Evolutionary conservation across 2,888 invertebrate genomes (phyloP).

Genomic region (Phanerotoma sp.): DNA sequence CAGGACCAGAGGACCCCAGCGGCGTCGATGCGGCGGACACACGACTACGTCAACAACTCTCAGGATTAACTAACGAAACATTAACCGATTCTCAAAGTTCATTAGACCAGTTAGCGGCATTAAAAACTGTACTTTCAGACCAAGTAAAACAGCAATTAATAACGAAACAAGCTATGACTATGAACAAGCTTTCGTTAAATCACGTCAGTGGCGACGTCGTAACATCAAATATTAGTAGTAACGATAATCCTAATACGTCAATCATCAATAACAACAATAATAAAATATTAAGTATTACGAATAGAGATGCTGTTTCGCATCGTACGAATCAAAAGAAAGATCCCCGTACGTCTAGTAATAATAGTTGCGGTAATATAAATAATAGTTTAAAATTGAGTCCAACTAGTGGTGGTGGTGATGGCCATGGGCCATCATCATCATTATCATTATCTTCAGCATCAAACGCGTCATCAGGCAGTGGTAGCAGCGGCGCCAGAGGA

Average conservation of each 20-base stretch:
- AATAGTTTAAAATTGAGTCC: constrained; percentile 32
- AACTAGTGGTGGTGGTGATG: constrained; percentile 33
- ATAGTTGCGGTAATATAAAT: constrained; percentile 48
- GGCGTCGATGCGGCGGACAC: constrained; percentile 37
- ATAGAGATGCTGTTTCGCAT: constrained; percentile 54
- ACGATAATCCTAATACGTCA: constrained; percentile 50
- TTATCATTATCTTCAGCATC: constrained; percentile 34
- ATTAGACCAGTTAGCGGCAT: constrained; percentile 32
- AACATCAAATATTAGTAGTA: constrained; percentile 47
- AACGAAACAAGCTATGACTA: constrained; percentile 50
- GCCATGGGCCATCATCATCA: constrained; percentile 35
- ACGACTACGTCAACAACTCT: constrained; percentile 40
- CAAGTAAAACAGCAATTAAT: constrained; percentile 53
- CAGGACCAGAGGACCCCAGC: constrained; percentile 41
- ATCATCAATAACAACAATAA: constrained; percentile 49
- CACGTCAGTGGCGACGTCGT: constrained; percentile 44
- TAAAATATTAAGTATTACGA: constrained; percentile 51
- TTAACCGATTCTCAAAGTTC: constrained; percentile 7
- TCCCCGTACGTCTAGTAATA: constrained; percentile 52
- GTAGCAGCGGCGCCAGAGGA: constrained; percentile 23
- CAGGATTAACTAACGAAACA: constrained; percentile 8
- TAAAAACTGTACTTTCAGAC: constrained; percentile 52
- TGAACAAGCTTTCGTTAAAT: constrained; percentile 47
- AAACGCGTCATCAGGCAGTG: constrained; percentile 38
- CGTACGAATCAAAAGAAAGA: constrained; percentile 56